Percentiles rank a stretch among this genome's conserved stretches.
These are phyloP conservation scores for Eupithecia centaureata DNA, from an alignment of 2,888 invertebrate species.

Conservation along the genomic window DNA sequence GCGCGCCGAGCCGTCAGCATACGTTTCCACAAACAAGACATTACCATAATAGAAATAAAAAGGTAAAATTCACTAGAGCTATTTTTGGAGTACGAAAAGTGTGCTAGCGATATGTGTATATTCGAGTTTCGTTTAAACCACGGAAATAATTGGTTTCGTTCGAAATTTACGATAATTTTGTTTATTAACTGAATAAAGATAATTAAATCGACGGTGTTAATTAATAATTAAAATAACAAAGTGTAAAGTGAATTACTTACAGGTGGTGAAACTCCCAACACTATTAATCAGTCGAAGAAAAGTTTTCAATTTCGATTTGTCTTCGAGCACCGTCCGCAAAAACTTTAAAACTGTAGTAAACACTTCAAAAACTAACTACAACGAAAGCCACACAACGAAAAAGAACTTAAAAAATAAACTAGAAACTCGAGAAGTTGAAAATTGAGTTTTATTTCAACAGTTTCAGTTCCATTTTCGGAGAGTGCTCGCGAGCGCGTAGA, in stretches of 20 bases:
- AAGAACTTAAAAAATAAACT: background rate
- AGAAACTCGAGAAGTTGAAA: constrained; percentile 8
- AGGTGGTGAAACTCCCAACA: constrained; percentile 6
- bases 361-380: constrained; percentile 12
- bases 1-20: background rate
- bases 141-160: background rate
- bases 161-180: background rate
- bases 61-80: background rate
- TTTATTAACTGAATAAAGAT: background rate
- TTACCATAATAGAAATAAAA: constrained; percentile 1
- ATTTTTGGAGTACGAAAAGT: background rate
- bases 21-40: background rate
- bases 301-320: constrained; percentile 6
- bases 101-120: background rate
- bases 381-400: constrained; percentile 3
- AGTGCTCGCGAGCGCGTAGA: constrained; percentile 48
- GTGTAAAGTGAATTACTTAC: background rate
- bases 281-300: background rate
- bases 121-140: background rate
- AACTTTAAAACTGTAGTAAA: constrained; percentile 12
- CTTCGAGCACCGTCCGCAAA: background rate
- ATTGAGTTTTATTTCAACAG: constrained; percentile 26
- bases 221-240: background rate
- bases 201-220: background rate
- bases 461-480: constrained; percentile 40